Conservation (phyloP, 35 echinoderm and acorn worm species). For the Anneissia japonica region DNA sequence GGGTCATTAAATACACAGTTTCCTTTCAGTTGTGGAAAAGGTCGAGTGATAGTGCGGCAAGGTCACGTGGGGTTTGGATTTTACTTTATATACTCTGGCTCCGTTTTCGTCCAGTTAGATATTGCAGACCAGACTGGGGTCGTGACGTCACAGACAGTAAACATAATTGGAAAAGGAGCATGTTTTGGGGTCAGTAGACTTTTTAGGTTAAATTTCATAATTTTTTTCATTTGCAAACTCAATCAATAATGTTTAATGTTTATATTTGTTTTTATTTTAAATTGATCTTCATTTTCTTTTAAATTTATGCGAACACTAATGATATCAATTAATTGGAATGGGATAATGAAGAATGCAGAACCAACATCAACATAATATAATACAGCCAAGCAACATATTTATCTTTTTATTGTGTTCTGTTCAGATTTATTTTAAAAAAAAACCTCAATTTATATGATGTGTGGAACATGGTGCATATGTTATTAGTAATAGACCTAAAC, state of each 20-base stretch:
- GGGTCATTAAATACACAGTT: not conserved
- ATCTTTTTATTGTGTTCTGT: too few relatives aligned
- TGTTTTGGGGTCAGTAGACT: slow-evolving; percentile 50
- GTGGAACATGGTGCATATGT: too few relatives aligned
- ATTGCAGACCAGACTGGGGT: slow-evolving; percentile 34
- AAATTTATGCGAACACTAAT: too few relatives aligned
- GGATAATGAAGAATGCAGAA: too few relatives aligned
- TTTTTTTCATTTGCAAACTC: not conserved
- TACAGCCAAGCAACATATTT: too few relatives aligned
- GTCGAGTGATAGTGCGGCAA: slow-evolving; percentile 56
- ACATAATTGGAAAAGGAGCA: slow-evolving; percentile 38
- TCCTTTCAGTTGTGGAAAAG: slow-evolving; percentile 50
- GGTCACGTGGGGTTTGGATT: slow-evolving; percentile 67
- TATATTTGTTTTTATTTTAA: not conserved
- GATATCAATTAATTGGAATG: too few relatives aligned
- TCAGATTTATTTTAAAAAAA: too few relatives aligned
- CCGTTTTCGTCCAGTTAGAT: slow-evolving; percentile 56
- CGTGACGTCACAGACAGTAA: slow-evolving; percentile 9
- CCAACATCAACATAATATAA: too few relatives aligned
- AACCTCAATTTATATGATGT: too few relatives aligned
- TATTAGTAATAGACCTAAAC: too few relatives aligned
- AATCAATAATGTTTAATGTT: not conserved
- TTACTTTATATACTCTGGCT: slow-evolving; percentile 69
- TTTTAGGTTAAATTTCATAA: not conserved
- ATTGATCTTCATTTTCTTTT: not conserved